A percentile compares a stretch with the other conserved stretches of the same genome.
Evolutionary conservation across 2,113 vertebrate genomes (phyloP).

Genomic region (Corythoichthys haematopterus): DNA sequence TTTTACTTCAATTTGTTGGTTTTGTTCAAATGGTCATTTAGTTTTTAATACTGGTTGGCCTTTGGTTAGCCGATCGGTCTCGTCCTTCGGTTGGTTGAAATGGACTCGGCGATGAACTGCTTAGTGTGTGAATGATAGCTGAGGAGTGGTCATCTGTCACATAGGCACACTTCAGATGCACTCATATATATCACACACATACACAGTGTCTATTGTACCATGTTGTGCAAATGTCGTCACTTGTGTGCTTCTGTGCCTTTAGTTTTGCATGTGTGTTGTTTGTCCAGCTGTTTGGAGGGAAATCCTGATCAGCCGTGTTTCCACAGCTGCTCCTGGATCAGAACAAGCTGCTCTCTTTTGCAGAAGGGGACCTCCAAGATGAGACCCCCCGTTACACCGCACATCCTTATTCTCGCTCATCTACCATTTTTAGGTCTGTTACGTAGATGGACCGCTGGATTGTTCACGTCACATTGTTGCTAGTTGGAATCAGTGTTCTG

Average conservation of each 20-base stretch:
- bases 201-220: neutral
- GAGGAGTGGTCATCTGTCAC: neutral
- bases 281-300: slow-evolving; percentile 75
- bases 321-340: slow-evolving; percentile 75
- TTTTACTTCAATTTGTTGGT: neutral
- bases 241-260: slow-evolving; percentile 15
- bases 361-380: slow-evolving; percentile 23
- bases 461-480: slow-evolving; percentile 23
- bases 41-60: neutral
- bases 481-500: slow-evolving; percentile 61
- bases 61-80: too few relatives aligned
- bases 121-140: neutral
- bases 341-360: slow-evolving; percentile 46
- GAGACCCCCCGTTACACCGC: neutral
- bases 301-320: slow-evolving; percentile 71
- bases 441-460: neutral
- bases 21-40: neutral
- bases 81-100: neutral
- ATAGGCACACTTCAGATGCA: neutral
- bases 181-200: neutral
- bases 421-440: slow-evolving; percentile 3
- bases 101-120: neutral
- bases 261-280: slow-evolving; percentile 50
- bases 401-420: neutral
- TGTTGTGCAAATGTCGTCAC: neutral